Evolutionary conservation across 1,140 invertebrate species (phyloP), one percentile per base, ranked within the genome.

Genomic region (Cecropterus lyciades): DNA sequence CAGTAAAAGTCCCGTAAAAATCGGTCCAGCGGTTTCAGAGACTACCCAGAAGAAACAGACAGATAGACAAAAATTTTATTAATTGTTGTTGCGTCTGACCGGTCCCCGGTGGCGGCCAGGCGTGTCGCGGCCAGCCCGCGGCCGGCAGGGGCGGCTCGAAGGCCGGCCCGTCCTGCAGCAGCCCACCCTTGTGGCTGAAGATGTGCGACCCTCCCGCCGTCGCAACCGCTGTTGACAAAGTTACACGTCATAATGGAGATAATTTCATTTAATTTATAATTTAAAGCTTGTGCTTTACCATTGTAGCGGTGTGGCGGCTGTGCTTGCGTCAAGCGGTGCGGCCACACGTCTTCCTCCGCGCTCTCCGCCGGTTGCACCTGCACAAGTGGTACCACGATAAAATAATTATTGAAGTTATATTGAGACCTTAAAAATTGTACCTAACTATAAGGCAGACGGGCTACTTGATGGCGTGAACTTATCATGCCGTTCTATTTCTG

Each of bases 151-250:
- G 73, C 11, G 74, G 72, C 56, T 77, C 75, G 70, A 75, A 75
- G 7, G 75, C 75, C 13, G 40, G 40, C 37, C 67, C 65, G 53
- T 82, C 75, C 68, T 90, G 87, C 68, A 88, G 69, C 77, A 90
- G 64, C 20, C 87, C 87, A 55, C 87, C 87, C 66, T 85, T 87
- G 73, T 90, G 87, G 69, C 85, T 88, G 77, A 90, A 90, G 75
- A 90, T 90, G 68, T 87, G 87, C n/a, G 87, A 52, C 69, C 66
- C 70, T 51, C 62, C 75, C 20, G 24, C 68, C 43, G 17, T 46
- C 55, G 64, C 71, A 20, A 16, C 15, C 53, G 14, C 20, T 67
- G 5, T 33, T 63, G 42, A 40, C 17, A 42, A 24, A 1, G 16
- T n/a, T 33, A 11, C 7, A 33, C 10, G 30, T 33, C 2, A 5